Evolutionary conservation across 2,888 invertebrate species (phyloP).

Genomic region (Hymenopus coronatus): DNA sequence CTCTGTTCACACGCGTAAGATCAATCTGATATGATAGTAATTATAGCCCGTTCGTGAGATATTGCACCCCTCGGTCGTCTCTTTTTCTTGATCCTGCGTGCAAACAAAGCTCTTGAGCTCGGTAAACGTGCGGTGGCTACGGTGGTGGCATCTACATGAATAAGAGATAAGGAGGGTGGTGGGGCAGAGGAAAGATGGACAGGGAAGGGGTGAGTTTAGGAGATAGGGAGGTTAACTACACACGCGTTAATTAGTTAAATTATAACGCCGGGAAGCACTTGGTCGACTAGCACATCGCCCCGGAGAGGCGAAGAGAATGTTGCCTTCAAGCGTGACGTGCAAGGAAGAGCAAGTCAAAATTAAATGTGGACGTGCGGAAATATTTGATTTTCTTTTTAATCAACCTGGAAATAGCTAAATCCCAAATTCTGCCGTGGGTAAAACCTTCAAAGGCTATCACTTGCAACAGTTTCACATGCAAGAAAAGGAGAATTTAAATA

Average conservation of each 20-base stretch:
- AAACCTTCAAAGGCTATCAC: background rate
- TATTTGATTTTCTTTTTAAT: background rate
- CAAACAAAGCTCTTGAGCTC: slow-evolving; percentile 16
- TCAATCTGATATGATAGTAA: background rate
- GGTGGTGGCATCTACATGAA: background rate
- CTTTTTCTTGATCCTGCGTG: background rate
- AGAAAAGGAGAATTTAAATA: no score
- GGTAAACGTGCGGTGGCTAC: slow-evolving; percentile 5
- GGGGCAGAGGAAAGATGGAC: background rate
- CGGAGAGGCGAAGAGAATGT: background rate
- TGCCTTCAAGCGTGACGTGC: background rate
- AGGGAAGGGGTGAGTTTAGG: background rate
- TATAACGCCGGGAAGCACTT: background rate
- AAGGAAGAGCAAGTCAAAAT: background rate
- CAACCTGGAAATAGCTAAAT: background rate
- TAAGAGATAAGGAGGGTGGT: slow-evolving; percentile 4
- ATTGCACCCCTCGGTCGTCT: background rate
- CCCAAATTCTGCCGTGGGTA: background rate
- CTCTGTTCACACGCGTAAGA: background rate
- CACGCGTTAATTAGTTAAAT: slow-evolving; percentile 13
- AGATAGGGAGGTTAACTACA: slow-evolving; percentile 7
- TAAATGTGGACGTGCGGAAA: background rate
- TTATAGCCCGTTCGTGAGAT: background rate
- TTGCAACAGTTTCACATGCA: no score
- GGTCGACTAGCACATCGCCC: background rate